Conservation (phyloP, 2,888 invertebrate genomes). For the Acrobasis consociella region DNA sequence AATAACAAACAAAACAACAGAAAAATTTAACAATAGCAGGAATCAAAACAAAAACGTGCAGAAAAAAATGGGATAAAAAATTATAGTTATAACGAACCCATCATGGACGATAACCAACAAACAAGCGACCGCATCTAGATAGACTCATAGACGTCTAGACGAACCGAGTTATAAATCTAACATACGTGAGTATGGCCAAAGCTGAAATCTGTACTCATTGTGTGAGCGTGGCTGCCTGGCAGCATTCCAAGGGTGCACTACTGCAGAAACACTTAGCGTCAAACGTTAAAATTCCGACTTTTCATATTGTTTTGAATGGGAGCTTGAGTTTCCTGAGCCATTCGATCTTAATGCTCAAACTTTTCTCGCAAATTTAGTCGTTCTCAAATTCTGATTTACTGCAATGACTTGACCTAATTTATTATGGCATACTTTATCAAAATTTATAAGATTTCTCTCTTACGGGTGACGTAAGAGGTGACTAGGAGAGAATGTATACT, state of each 20-base stretch:
- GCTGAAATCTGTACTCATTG: slow-evolving; percentile 37
- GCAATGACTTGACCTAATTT: background rate
- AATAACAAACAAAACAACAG: background rate
- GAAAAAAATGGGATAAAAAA: slow-evolving; percentile 15
- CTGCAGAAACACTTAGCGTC: slow-evolving; percentile 58
- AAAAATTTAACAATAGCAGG: no score
- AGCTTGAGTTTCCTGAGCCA: slow-evolving; percentile 26
- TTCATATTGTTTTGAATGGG: slow-evolving; percentile 42
- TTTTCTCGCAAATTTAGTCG: slow-evolving; percentile 12
- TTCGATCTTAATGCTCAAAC: slow-evolving; percentile 13
- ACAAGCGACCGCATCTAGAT: slow-evolving; percentile 20
- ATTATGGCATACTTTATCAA: background rate
- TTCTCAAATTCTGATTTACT: slow-evolving; percentile 8
- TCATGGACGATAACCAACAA: slow-evolving; percentile 24
- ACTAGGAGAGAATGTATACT: no score
- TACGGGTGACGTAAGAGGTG: no score
- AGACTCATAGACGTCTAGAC: slow-evolving; percentile 28
- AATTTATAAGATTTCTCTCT: no score
- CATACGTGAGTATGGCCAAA: slow-evolving; percentile 24
- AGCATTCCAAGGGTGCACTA: slow-evolving; percentile 49
- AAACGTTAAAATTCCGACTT: slow-evolving; percentile 47
- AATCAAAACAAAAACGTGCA: background rate
- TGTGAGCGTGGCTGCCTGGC: slow-evolving; percentile 56
- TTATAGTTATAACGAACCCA: slow-evolving; percentile 26
- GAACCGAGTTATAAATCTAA: slow-evolving; percentile 24